Base-by-base conservation (phyloP, 2,888 invertebrate genomes). In the Ectemnius cavifrons region DNA sequence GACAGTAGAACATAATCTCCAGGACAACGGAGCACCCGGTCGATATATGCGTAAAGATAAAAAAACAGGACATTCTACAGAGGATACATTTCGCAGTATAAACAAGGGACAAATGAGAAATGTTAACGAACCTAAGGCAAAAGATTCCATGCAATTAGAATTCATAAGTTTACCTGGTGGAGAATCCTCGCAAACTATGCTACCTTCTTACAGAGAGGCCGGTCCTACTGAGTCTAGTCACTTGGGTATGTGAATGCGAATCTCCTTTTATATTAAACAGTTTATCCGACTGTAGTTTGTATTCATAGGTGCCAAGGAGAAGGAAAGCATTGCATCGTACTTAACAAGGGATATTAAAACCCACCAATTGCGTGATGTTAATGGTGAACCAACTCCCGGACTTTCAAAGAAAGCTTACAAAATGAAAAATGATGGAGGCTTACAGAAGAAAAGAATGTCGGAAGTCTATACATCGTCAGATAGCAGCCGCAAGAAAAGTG, bases 91-190 rank as follows among this genome's bases (percentile, higher is more conserved):
- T 2, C 74, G 79, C 8, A 80, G 80, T 58, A 73, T 76, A 2
- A 80, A 73, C n/a, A 68, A 70, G 8, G 77, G 75, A 13, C 77
- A 64, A 57, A 37, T 37, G 8, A 75, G 71, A 16, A 57, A 62
- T 11, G 18, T 61, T 27, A 69, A 61, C 8, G 73, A 78, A 20
- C 23, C 67, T 16, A 78, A 59, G 6, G 20, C 71, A 45, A 77
- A 72, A 37, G 86, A 88, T 57, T 84, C 80, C 16, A 75, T 72
- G 0, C 83, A 84, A 37, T 77, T 85, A 28, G 86, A 88, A 62
- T 86, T 88, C n/a, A 71, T 87, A 23, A 88, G 88, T 68, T 75
- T 88, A 70, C 84, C 84, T 14, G 82, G 79, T 13, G 86, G 83
- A 11, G 87, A 88, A 79, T 82, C 81, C 8, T 86, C 84, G 18